These are phyloP conservation scores for Tinea pellionella DNA, from an alignment of 2,888 invertebrate genomes.

Conservation along the genomic window DNA sequence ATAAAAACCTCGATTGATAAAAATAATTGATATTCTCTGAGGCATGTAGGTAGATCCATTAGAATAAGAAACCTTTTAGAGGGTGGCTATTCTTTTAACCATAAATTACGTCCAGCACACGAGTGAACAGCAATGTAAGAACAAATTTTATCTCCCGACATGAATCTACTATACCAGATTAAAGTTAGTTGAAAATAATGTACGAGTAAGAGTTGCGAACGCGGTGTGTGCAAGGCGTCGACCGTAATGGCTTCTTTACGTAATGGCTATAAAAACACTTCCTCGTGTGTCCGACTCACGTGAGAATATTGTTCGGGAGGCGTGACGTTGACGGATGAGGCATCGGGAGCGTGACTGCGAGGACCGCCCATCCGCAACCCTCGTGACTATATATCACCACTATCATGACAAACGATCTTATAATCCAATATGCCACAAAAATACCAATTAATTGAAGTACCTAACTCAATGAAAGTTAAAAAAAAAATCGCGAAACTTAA, in stretches of 20 bases:
- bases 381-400: background rate
- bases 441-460: background rate
- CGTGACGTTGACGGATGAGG: slow-evolving; percentile 49
- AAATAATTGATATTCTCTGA: too few relatives aligned
- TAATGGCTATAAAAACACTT: slow-evolving; percentile 51
- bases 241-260: slow-evolving; percentile 45
- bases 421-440: background rate
- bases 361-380: background rate
- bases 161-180: slow-evolving; percentile 53
- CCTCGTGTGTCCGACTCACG: slow-evolving; percentile 36
- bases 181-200: slow-evolving; percentile 32
- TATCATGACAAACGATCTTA: background rate
- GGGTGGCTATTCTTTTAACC: background rate
- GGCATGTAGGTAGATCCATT: background rate
- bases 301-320: slow-evolving; percentile 40
- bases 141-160: slow-evolving; percentile 12
- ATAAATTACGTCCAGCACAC: slow-evolving; percentile 7
- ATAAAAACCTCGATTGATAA: too few relatives aligned
- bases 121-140: slow-evolving; percentile 7
- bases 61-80: background rate
- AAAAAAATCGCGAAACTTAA: too few relatives aligned
- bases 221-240: slow-evolving; percentile 30
- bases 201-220: slow-evolving; percentile 23
- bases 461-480: background rate
- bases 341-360: slow-evolving; percentile 27